Base-by-base conservation (phyloP, 2,888 invertebrate genomes). In the Hipparchia sbordonii region DNA sequence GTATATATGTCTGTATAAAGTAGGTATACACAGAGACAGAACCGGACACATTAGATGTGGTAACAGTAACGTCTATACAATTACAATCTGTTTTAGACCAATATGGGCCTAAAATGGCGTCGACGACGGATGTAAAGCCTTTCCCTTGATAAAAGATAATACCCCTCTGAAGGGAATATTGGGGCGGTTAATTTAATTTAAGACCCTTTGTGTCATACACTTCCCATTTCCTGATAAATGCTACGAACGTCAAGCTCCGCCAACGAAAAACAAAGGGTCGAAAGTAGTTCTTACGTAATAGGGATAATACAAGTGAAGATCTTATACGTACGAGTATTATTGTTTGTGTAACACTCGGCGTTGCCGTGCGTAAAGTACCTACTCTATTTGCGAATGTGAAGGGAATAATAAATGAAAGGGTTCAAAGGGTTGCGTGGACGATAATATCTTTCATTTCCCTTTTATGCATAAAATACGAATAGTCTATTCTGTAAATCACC, bases 181-280 rank as follows among this genome's bases (percentile, higher is more conserved):
- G 85, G 83, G 81, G 83, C 84, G 70, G 61, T 87, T 88, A 90
- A 90, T 91, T 91, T 89, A 90, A 91, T 90, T 89, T 88, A 87
- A 87, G 87, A 80, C 86, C 89, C 88, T 90, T 90, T 91, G 88
- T 89, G 87, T 83, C 85, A 85, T 85, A 85, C 87, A 88, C 85
- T 88, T 88, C 85, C 87, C 88, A 90, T 88, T 87, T 87, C 84
- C 85, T 86, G 88, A 90, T 89, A 90, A 89, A 90, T 84, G 87
- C 78, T 78, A 45, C 82, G 79, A 80, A 81, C 82, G 79, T 86
- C 87, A 86, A 86, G 85, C 82, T 84, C 81, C 81, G 79, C 79
- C 77, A 80, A 74, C 83, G 82, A 85, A 88, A 89, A 89, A 88
- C 88, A 88, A 89, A 85, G 84, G 82, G 79, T 79, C 77, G 77